These are phyloP conservation scores for Dioctria rufipes DNA, from an alignment of 2,888 invertebrate genomes.

Conservation along the genomic window DNA sequence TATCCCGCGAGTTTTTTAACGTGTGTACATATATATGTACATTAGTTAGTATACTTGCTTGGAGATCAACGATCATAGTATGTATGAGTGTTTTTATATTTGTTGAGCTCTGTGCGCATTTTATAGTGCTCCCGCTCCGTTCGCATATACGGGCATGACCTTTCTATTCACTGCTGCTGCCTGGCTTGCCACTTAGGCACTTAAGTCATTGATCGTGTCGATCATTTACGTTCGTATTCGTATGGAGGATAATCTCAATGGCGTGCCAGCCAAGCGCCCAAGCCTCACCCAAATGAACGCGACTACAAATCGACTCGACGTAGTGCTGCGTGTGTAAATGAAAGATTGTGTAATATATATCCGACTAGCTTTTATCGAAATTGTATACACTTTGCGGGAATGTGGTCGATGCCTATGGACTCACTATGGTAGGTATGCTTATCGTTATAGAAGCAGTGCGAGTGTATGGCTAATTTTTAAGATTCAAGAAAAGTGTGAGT, in stretches of 20 bases:
- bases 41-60: neutral
- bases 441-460: neutral
- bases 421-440: too few relatives aligned
- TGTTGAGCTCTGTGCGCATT: neutral
- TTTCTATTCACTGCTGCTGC: constrained; percentile 35
- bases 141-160: constrained; percentile 29
- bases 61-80: neutral
- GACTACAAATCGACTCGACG: constrained; percentile 14
- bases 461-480: constrained; percentile 11
- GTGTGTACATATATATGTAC: too few relatives aligned
- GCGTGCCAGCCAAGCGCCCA: neutral
- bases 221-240: constrained; percentile 14
- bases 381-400: constrained; percentile 3
- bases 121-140: neutral
- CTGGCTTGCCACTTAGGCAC: neutral
- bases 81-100: neutral
- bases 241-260: constrained; percentile 32
- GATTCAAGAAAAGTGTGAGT: constrained; percentile 37
- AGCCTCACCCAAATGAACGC: constrained; percentile 28
- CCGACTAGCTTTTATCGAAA: constrained; percentile 35
- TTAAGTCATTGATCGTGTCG: constrained; percentile 38
- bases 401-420: neutral
- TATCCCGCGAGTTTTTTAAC: neutral
- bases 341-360: constrained; percentile 27
- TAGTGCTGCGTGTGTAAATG: constrained; percentile 19